phyloP scores from a whole-genome alignment of 2,888 invertebrate genomes.

The Mongoloraphidia duomilia region DNA sequence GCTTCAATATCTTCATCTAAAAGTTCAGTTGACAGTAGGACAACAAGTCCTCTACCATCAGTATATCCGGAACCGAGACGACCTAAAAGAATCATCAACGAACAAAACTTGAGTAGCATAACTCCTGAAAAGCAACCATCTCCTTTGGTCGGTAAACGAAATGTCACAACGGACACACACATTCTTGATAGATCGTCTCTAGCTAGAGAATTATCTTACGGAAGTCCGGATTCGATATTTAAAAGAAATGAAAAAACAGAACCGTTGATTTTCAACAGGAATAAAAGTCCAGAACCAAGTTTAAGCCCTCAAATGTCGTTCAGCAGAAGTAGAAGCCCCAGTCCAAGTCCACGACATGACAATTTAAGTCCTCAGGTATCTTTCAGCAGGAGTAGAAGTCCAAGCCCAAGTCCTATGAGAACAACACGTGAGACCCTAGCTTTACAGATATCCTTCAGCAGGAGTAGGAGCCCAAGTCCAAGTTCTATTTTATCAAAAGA shows the following conservation, averaged over 20 bases:
- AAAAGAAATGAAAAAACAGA: constrained; percentile 16
- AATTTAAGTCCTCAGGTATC: not conserved
- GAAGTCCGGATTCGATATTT: constrained; percentile 31
- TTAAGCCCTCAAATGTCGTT: not conserved
- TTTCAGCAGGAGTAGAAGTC: constrained; percentile 12
- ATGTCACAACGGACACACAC: constrained; percentile 23
- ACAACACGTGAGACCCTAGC: not conserved
- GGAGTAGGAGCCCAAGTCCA: constrained; percentile 7
- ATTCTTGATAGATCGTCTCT: constrained; percentile 34
- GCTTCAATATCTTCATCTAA: constrained; percentile 24
- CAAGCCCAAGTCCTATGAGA: constrained; percentile 15
- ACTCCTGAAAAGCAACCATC: constrained; percentile 26
- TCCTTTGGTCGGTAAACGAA: constrained; percentile 21
- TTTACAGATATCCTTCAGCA: constrained; percentile 7
- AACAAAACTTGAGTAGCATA: constrained; percentile 19
- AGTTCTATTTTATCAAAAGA: constrained; percentile 15
- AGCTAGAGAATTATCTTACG: constrained; percentile 36
- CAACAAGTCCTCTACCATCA: constrained; percentile 5
- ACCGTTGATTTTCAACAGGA: not conserved
- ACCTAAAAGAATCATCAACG: constrained; percentile 4
- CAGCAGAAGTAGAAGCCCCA: constrained; percentile 8
- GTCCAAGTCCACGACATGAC: constrained; percentile 2
- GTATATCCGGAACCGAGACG: constrained; percentile 4
- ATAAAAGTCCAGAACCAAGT: constrained; percentile 5
- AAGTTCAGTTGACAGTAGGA: constrained; percentile 9